Base-by-base conservation (phyloP, 2,888 invertebrate species). In the Drymonia ruficornis region DNA sequence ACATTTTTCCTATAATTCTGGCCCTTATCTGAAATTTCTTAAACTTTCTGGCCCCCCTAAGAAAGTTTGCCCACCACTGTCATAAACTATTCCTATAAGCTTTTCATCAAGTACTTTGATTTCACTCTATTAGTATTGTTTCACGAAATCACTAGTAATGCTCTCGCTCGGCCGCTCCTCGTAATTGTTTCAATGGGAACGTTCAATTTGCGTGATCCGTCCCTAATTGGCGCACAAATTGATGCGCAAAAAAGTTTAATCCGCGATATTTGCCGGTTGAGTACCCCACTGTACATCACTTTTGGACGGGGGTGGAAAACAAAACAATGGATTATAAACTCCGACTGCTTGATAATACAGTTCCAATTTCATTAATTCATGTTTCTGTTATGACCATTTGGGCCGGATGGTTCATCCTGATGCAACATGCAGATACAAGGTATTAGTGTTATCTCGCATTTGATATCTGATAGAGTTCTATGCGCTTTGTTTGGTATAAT, bases 201-300 rank as follows among this genome's bases (percentile, higher is more conserved):
- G 47, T 47, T 28, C 5, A 42, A n/a, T 52, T 6, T n/a, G 29
- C 42, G 5, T 12, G 11, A 47, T 42, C 31, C 48, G 19, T 54
- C 63, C 52, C 70, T 80, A 80, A 78, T 80, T 78, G 75, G 67
- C 72, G 68, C 57, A 65, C 60, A 72, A 76, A 77, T 75, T 76
- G 68, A 74, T 63, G 62, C 59, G 56, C 53, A 63, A 70, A 71
- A 63, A 70, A 61, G 56, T 53, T 66, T 67, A 76, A 75, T 74
- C 72, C 61, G 51, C 62, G 54, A 69, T 67, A 73, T 74, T 62
- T 66, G 59, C 54, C 58, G 53, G 68, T 61, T 54, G 63, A 65
- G 66, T 60, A 65, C 19, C n/a, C 36, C 11, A 34, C 43, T 50
- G 13, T 45, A 52, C 57, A 59, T 64, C 74, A 74, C 54, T 49